Base-by-base conservation (phyloP, 2,888 invertebrate species). In the Syritta pipiens region DNA sequence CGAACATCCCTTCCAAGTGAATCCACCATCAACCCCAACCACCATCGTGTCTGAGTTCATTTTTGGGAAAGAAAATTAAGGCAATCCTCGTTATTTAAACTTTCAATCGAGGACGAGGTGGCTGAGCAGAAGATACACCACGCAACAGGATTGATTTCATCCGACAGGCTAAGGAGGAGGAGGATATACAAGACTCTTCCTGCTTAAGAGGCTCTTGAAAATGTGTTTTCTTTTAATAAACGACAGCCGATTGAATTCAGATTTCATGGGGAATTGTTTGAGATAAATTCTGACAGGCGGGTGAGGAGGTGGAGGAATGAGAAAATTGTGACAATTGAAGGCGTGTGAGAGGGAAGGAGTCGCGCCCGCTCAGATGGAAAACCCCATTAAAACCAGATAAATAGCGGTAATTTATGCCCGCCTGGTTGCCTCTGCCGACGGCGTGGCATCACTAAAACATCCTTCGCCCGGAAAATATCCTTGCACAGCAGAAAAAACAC, bases 381-480 rank as follows among this genome's bases (percentile, higher is more conserved):
- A 44, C 49, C 46, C 59, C 37, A 74, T 74, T 60, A 59, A 67
- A 67, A 51, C 6, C 20, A 53, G 44, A 74, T 67, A 74, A n/a
- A 74, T 60, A 74, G 51, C 19, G 51, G 59, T 67, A 67, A 74
- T 74, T 67, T 74, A 74, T 74, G 67, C 9, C 51, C 22, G n/a
- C 40, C n/a, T n/a, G n/a, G n/a, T n/a, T n/a, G n/a, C n/a, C n/a
- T n/a, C n/a, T n/a, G n/a, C n/a, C 51, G 51, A 32, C 63, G 40
- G 42, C n/a, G n/a, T n/a, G n/a, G 63, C 35, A 35, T 44, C 59
- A 24, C 35, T 67, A 6, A 53, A 57, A 63, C 40, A 48, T 22
- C 28, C n/a, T n/a, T n/a, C n/a, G n/a, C n/a, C n/a, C n/a, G n/a
- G n/a, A n/a, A n/a, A n/a, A n/a, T n/a, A n/a, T n/a, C n/a, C n/a